Evolutionary conservation across 2,888 invertebrate genomes (phyloP), one percentile per base, ranked within the genome.

Genomic region (Actias luna): DNA sequence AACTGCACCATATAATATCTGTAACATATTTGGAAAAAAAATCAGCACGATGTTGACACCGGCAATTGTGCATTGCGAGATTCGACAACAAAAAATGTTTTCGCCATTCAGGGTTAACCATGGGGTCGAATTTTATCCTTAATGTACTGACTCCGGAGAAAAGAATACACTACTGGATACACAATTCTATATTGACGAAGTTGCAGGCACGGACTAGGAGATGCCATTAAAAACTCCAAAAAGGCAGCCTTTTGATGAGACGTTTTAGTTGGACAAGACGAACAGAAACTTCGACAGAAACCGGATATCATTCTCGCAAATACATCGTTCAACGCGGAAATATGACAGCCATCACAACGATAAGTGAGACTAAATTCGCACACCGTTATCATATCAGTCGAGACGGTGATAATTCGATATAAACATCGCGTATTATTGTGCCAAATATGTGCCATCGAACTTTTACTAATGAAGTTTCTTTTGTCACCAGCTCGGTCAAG

Each of bases 361-460:
- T 55, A 55, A 55, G n/a, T 18, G 46, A 12, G 18, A 25, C 25
- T 27, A 55, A 10, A 55, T 55, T 55, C 55, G n/a, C 29, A 27
- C 55, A n/a, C n/a, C 29, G 29, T 55, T 55, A 55, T 55, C 55
- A 29, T 55, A 55, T 55, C 55, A 22, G 29, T n/a, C 0, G 29
- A 29, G 29, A 16, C 29, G 2, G 18, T n/a, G 59, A 62, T 62
- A 62, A 55, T 27, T 42, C 31, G 31, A 52, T 63, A 63, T 39
- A 59, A 63, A 59, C 31, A 68, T 25, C 46, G 65, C 65, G 33
- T 58, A 46, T 65, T 65, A 68, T 66, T 71, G 67, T 66, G 65
- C 71, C 58, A 64, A 60, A 68, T 69, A 35, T 59, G 66, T 69
- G 70, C 59, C 71, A 64, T 69, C 71, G 70, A 71, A 67, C 70